Evolutionary conservation across 92 coral and sea anemone species (phyloP), one percentile per base, ranked within the genome.

Genomic region (Isaurus tuberculatus): DNA sequence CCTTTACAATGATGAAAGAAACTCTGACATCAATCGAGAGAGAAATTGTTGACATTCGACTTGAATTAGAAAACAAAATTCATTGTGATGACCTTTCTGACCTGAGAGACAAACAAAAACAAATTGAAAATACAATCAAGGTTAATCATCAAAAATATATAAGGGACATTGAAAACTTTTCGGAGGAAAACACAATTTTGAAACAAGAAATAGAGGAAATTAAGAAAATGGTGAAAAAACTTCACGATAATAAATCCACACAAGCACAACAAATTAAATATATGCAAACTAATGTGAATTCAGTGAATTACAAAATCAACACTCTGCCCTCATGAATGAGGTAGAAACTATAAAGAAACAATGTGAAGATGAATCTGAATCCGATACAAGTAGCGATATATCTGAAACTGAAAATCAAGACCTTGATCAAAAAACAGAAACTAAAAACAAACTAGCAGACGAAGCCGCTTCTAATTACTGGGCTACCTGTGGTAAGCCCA

Each of bases 371-470:
- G 72, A 67, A 34, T 15, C 48, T 16, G 72, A 16, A 31, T 33
- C 72, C 1, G 42, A 34, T 14, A n/a, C 37, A 31, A 15, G 13
- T 31, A 34, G 42, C 37, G 42, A 67, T 16, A n/a, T 8, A 15
- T 15, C 42, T 67, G 72, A 67, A 33, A 33, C 1, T 14, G 72
- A 67, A 58, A 22, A n/a, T 58, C 65, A 58, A 25, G 29, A 58
- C 65, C 65, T 58, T 58, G 65, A 58, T 58, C 65, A 58, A 58
- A 58, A 58, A 58, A 25, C 65, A 57, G 65, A 57, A 57, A 57
- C 25, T 57, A 19, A 57, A 57, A 19, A 57, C 65, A 44, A 44
- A 44, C 51, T 44, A 44, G 51, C 51, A 44, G 51, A 44, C 51
- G 51, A 8, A 13, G 51, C 51, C 51, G 51, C 51, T 44, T n/a